phyloP scores from a whole-genome alignment of 2,888 invertebrate species.

The Strigamia maritima region DNA sequence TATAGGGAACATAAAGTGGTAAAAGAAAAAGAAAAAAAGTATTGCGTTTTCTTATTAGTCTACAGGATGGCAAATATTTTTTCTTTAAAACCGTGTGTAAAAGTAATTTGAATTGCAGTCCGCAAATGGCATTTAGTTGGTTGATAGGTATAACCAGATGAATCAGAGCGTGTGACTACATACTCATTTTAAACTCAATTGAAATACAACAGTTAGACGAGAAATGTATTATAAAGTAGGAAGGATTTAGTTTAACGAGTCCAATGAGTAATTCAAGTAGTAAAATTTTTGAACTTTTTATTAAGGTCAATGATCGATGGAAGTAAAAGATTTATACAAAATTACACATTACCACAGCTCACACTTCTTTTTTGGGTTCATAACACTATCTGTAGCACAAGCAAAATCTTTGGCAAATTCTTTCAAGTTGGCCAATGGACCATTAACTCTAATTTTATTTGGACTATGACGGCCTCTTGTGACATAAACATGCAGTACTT shows the following conservation, averaged over 20 bases:
- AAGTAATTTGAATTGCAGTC: not conserved
- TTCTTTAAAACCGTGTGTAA: not conserved
- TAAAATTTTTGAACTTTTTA: not conserved
- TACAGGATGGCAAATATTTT: no score
- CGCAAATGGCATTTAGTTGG: not conserved
- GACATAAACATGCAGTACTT: conserved; percentile 15
- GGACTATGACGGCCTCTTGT: conserved; percentile 37
- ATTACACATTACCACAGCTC: conserved; percentile 11
- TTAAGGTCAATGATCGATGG: not conserved
- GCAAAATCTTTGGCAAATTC: conserved; percentile 31
- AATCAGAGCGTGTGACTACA: not conserved
- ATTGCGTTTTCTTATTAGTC: not conserved
- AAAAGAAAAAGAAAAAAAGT: not conserved
- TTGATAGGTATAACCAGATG: not conserved
- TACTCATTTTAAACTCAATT: not conserved
- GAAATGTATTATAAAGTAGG: no score
- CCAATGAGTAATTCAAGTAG: not conserved
- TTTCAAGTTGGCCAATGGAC: conserved; percentile 35
- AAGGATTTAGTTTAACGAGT: no score
- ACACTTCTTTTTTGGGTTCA: conserved; percentile 11
- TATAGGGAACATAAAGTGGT: not conserved
- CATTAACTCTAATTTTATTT: conserved; percentile 34
- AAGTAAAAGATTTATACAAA: not conserved
- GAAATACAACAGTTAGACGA: no score
- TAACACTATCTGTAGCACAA: not conserved